Percentiles rank a stretch among this genome's conserved stretches.
phyloP scores from a whole-genome alignment of 2,797 vertebrate genomes.

The Eremophila alpestris region DNA sequence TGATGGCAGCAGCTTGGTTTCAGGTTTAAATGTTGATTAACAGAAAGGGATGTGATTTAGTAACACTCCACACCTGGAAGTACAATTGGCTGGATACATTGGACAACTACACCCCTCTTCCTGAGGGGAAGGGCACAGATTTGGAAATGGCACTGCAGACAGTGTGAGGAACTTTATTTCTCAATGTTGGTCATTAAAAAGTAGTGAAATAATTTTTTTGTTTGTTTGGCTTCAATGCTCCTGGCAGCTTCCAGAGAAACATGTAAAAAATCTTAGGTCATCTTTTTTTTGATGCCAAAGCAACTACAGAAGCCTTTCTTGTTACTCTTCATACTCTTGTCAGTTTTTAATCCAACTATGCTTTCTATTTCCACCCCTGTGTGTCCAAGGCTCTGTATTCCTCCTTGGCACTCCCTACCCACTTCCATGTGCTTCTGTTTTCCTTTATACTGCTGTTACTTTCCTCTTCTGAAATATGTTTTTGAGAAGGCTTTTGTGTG shows the following conservation, averaged over 20 bases:
- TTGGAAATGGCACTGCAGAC: not conserved
- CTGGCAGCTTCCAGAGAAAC: not conserved
- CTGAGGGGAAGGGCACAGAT: not conserved
- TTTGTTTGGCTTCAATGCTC: not conserved
- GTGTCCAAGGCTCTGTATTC: not conserved
- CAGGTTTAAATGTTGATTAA: not conserved
- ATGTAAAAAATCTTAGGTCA: not conserved
- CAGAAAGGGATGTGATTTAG: not conserved
- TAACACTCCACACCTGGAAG: not conserved
- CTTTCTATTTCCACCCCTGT: not conserved
- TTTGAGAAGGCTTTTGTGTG: not conserved
- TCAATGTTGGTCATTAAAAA: not conserved
- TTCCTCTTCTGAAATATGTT: not conserved
- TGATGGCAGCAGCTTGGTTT: not conserved
- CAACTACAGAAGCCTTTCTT: not conserved
- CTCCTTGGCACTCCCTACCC: not conserved
- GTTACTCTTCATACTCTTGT: not conserved
- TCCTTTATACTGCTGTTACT: not conserved
- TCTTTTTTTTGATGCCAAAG: not conserved
- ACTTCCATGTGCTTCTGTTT: not conserved
- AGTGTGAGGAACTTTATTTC: not conserved
- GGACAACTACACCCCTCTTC: not conserved
- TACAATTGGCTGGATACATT: not conserved
- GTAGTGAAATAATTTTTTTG: accelerated
- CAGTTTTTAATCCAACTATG: not conserved